phyloP scores from a whole-genome alignment of 2,797 vertebrate genomes.

The Pseudocheirus occidentalis region DNA sequence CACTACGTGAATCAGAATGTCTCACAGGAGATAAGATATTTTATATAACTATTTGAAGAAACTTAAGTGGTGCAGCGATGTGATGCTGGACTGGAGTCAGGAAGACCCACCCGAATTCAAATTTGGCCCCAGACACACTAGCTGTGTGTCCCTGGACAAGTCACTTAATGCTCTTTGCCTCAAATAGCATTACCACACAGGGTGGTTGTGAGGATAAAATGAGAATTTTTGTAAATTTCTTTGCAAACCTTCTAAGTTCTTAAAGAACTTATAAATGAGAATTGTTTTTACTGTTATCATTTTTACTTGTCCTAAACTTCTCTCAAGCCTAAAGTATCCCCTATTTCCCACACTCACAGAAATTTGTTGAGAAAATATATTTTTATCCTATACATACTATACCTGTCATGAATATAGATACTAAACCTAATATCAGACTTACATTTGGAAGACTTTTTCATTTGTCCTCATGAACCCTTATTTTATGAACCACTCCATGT shows the following conservation, averaged over 20 bases:
- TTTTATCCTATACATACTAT: neutral
- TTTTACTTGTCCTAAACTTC: neutral
- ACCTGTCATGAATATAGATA: slow-evolving; percentile 12
- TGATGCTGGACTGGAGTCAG: neutral
- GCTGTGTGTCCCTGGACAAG: neutral
- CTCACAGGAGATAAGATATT: neutral
- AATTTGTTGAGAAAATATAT: neutral
- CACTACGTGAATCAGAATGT: neutral
- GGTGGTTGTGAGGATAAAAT: neutral
- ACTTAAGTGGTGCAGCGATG: neutral
- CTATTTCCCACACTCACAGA: slow-evolving; percentile 1
- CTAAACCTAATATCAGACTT: slow-evolving; percentile 33
- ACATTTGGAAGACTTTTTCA: neutral
- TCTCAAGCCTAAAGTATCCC: slow-evolving; percentile 15
- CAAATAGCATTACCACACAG: neutral
- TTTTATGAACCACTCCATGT: neutral
- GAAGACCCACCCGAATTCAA: neutral
- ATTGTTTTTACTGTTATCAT: neutral
- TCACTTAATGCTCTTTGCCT: neutral
- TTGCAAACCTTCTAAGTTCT: neutral
- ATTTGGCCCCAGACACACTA: neutral
- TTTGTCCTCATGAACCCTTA: neutral
- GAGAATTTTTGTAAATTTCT: neutral
- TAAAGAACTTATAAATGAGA: neutral
- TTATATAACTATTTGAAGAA: neutral